These are phyloP conservation scores for Sylvilagus bachmani DNA, from an alignment of 2,113 vertebrate species.

Conservation along the genomic window DNA sequence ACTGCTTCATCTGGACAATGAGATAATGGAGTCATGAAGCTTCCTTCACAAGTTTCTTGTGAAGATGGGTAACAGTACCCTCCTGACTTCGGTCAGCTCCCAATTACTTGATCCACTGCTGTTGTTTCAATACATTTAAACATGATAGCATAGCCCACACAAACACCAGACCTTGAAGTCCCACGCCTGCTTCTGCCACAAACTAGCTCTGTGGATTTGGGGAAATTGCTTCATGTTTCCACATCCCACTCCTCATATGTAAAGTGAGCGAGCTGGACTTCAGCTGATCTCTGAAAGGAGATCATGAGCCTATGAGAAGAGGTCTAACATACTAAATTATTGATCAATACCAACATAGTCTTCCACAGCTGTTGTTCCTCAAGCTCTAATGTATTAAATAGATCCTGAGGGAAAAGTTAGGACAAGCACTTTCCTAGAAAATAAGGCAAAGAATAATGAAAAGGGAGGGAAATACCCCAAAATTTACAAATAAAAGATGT, in stretches of 20 bases:
- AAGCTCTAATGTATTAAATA: slow-evolving; percentile 65
- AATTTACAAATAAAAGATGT: slow-evolving; percentile 53
- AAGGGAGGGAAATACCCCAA: background rate
- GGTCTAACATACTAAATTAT: slow-evolving; percentile 70
- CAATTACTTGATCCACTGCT: background rate
- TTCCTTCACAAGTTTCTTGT: background rate
- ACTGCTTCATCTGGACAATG: slow-evolving; percentile 50
- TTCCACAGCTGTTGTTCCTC: slow-evolving; percentile 13
- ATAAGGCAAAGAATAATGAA: slow-evolving; percentile 20
- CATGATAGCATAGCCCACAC: background rate
- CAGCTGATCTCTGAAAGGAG: slow-evolving; percentile 57
- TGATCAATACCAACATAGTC: slow-evolving; percentile 39
- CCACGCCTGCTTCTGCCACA: background rate
- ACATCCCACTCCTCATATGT: background rate
- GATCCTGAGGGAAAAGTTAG: slow-evolving; percentile 49
- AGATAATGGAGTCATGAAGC: background rate
- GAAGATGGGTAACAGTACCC: background rate
- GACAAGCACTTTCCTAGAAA: slow-evolving; percentile 48
- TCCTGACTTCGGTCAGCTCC: background rate
- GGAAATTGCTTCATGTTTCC: slow-evolving; percentile 42
- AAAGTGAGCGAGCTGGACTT: slow-evolving; percentile 61
- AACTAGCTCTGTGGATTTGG: slow-evolving; percentile 7
- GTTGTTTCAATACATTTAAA: background rate
- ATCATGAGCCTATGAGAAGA: slow-evolving; percentile 30
- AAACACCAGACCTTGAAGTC: background rate